Base-by-base conservation (phyloP, 2,797 vertebrate genomes). In the Crypturellus tataupa region DNA sequence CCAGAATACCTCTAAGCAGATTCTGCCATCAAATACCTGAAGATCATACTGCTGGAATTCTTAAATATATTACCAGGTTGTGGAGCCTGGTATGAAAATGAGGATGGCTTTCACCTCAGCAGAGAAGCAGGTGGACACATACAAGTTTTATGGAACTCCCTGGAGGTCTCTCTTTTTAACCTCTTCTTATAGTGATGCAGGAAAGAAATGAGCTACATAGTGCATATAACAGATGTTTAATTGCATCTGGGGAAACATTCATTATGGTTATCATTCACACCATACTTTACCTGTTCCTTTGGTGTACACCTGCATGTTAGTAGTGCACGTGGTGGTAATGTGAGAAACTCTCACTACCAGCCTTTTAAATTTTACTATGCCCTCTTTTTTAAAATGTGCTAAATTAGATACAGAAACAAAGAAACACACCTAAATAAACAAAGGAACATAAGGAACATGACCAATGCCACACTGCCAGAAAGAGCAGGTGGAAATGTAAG, bases 341-440 rank as follows among this genome's bases (percentile, higher is more conserved):
- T 96, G 97, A 98, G 97, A 93, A 97, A 98, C 96, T 97, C 94
- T 79, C 95, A 96, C 92, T 90, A 92, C 83, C 79, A 97, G 90
- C 96, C 97, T 97, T 97, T 98, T 97, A 98, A 98, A 97, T 78
- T 92, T 97, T 97, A 96, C 95, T 95, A 87, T 96, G 88, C 91
- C 44, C 80, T 92, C 90, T 96, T 96, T 97, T 97, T 95, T 3
- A 89, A 95, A 97, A 97, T 90, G 94, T 96, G 97, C 92, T 96
- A 97, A 98, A 98, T 97, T 97, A 98, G 97, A 97, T 97, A 94
- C 97, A 97, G 97, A 97, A 97, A 98, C 97, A 98, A 98, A 98
- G 96, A 97, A 96, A 97, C 72, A 85, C 97, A 98, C 97, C 97
- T 98, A 98, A 96, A 96, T 92, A 98, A 98, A 98, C 97, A 98